Percentiles rank a stretch among this genome's conserved stretches.
phyloP scores from a whole-genome alignment of 1,140 invertebrate species.

The Thaumetopoea pityocampa region DNA sequence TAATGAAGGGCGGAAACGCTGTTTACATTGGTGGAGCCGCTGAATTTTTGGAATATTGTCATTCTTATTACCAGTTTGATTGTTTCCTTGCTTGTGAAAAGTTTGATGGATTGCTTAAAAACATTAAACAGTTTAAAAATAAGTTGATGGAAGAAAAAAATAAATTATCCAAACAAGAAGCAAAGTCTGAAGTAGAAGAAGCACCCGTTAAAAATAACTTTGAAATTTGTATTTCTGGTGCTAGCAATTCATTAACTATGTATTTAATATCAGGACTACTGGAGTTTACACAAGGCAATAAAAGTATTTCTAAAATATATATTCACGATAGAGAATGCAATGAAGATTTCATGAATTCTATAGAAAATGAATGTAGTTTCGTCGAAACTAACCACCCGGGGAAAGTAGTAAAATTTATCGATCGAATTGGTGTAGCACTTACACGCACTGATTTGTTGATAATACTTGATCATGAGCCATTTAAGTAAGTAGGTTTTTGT shows the following conservation, averaged over 20 bases:
- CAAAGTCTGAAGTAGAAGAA: conserved; percentile 17
- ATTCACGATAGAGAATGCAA: conserved; percentile 46
- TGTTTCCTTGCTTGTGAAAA: conserved; percentile 55
- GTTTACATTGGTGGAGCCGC: conserved; percentile 72
- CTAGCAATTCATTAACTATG: conserved; percentile 40
- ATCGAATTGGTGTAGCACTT: conserved; percentile 58
- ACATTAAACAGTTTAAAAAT: conserved; percentile 47
- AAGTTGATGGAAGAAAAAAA: conserved; percentile 34
- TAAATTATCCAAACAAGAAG: conserved; percentile 5
- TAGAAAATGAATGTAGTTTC: conserved; percentile 56
- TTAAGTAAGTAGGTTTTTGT: conserved; percentile 35
- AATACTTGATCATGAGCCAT: conserved; percentile 53
- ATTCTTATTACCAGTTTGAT: conserved; percentile 76
- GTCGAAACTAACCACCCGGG: conserved; percentile 34
- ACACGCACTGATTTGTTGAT: conserved; percentile 53
- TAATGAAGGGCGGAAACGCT: conserved; percentile 62
- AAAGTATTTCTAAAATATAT: conserved; percentile 49
- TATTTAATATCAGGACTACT: conserved; percentile 52
- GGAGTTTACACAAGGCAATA: conserved; percentile 27
- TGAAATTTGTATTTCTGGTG: conserved; percentile 50
- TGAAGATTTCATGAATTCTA: conserved; percentile 37
- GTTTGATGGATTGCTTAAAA: conserved; percentile 54
- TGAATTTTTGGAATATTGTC: conserved; percentile 76
- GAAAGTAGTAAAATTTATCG: conserved; percentile 50
- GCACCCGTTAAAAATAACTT: conserved; percentile 22